Evolutionary conservation across 2,113 vertebrate genomes (phyloP).

Genomic region (Ranitomeya variabilis): DNA sequence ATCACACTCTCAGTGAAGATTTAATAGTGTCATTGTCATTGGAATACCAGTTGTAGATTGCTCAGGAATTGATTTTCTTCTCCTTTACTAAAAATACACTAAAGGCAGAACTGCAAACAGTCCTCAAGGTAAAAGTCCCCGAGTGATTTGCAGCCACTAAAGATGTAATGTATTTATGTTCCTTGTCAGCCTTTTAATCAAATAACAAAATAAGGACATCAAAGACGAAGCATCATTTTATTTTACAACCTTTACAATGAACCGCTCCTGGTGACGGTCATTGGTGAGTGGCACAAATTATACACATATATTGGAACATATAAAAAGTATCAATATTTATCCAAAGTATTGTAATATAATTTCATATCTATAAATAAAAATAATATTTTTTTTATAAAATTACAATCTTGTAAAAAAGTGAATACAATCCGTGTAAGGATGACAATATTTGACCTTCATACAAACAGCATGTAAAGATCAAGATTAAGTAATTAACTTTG

Average conservation of each 20-base stretch:
- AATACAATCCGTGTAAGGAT: not conserved
- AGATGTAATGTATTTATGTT: conserved; percentile 58
- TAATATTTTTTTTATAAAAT: not conserved
- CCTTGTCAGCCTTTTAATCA: conserved; percentile 58
- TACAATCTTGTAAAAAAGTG: not conserved
- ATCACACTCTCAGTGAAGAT: conserved; percentile 56
- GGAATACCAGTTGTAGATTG: conserved; percentile 57
- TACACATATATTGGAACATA: not conserved
- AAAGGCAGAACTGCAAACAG: conserved; percentile 51
- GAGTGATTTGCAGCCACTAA: conserved; percentile 53
- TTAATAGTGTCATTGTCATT: conserved; percentile 58
- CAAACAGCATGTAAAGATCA: too few species aligned
- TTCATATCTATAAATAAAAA: not conserved
- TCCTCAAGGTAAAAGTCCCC: conserved; percentile 56
- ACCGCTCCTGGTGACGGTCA: conserved; percentile 35
- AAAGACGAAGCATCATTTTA: conserved; percentile 36
- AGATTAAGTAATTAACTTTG: too few species aligned
- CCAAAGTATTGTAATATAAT: too few species aligned
- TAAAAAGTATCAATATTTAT: too few species aligned
- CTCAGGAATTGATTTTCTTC: conserved; percentile 58
- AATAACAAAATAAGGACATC: conserved; percentile 57
- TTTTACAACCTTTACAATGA: conserved; percentile 55
- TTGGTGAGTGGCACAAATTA: not conserved
- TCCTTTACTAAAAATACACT: conserved; percentile 58
- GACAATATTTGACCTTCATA: too few species aligned